Evolutionary conservation across 2,888 invertebrate species (phyloP), one percentile per base, ranked within the genome.

Genomic region (Gymnocheta viridis): DNA sequence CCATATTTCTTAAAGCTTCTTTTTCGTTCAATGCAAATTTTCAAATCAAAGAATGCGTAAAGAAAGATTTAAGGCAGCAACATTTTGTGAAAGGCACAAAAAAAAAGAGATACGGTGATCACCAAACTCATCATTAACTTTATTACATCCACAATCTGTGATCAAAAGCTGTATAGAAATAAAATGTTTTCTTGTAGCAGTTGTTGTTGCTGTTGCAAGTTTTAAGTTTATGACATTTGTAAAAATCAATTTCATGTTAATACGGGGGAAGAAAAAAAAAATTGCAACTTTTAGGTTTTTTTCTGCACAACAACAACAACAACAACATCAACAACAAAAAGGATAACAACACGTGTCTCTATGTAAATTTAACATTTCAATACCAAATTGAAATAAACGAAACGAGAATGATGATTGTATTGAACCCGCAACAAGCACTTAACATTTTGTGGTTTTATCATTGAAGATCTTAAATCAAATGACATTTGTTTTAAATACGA

Each of bases 401-500:
- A 73, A 44, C 5, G 32, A 66, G 2, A 32, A 58, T 27, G n/a
- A 10, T 67, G 35, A 35, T 47, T 58, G 70, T 22, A 44, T 41
- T 27, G 14, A 41, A 9, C 29, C 56, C 41, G 29, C 14, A 58
- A 56, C 56, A 56, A 32, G 56, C 60, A 51, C 67, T 81, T 81
- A 81, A 67, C 58, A 81, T 81, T 73, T 81, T 58, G 32, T 67
- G 38, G 27, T 58, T 67, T 84, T 84, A 81, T 81, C 84, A 51
- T 67, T 78, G 56, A 70, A 78, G 81, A 84, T 84, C 84, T 84
- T 84, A 81, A 84, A 84, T 84, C 81, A 81, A 84, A 84, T 84
- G 84, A 84, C 84, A 84, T 84, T 81, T 84, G 84, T 73, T 78
- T 76, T 72, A 66, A 72, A 64, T 64, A 78, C 49, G 69, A 70